A percentile compares a stretch with the other conserved stretches of the same genome.
Evolutionary conservation across 2,113 vertebrate genomes (phyloP).

Genomic region (Mustela nigripes): DNA sequence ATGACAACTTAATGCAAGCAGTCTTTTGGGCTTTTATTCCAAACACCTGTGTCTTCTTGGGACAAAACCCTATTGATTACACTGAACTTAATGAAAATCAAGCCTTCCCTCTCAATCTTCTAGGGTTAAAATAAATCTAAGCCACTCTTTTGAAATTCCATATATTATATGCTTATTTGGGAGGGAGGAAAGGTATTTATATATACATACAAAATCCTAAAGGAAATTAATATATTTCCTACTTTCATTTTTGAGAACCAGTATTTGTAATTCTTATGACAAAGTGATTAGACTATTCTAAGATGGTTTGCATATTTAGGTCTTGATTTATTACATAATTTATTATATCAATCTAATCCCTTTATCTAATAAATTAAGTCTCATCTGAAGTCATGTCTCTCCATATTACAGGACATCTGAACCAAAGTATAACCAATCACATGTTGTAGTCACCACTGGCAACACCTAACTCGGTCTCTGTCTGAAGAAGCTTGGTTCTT

Average conservation of each 20-base stretch:
- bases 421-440: background rate
- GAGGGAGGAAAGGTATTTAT: background rate
- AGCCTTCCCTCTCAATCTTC: background rate
- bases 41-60: background rate
- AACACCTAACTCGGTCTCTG: background rate
- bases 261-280: background rate
- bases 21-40: slow-evolving; percentile 22
- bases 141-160: background rate
- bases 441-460: background rate
- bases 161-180: background rate
- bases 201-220: background rate
- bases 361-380: background rate
- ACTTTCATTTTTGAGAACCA: slow-evolving; percentile 14
- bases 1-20: background rate
- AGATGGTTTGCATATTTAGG: background rate
- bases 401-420: background rate
- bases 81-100: background rate
- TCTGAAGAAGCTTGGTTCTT: background rate
- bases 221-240: background rate
- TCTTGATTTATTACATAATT: background rate
- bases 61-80: background rate
- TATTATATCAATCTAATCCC: background rate
- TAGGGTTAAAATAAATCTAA: slow-evolving; percentile 5
- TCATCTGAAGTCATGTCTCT: background rate
- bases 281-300: slow-evolving; percentile 31